These are phyloP conservation scores for Tyria jacobaeae DNA, from an alignment of 2,888 invertebrate species.

Conservation along the genomic window DNA sequence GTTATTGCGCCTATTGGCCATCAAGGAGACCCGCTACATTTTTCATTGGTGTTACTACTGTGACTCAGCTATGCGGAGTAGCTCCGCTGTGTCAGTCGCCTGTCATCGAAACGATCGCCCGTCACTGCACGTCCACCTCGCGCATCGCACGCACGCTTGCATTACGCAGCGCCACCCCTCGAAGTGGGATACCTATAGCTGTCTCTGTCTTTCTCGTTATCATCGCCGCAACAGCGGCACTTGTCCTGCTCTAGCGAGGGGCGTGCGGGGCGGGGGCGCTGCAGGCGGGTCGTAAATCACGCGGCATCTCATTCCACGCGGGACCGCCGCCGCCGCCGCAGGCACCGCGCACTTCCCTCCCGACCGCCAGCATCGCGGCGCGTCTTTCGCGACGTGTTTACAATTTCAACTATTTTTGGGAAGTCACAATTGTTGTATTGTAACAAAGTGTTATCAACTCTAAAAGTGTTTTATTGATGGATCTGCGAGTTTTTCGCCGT, in stretches of 20 bases:
- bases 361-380: constrained; percentile 81
- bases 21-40: constrained; percentile 62
- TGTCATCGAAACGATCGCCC: constrained; percentile 84
- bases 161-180: constrained; percentile 86
- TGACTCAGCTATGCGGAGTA: constrained; percentile 79
- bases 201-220: constrained; percentile 67
- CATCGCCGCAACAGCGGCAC: constrained; percentile 43
- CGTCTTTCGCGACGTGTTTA: constrained; percentile 85
- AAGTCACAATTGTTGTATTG: constrained; percentile 70
- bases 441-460: constrained; percentile 66
- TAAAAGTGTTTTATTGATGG: constrained; percentile 79
- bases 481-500: constrained; percentile 69
- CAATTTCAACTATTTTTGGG: constrained; percentile 74
- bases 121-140: constrained; percentile 85
- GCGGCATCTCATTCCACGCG: constrained; percentile 86
- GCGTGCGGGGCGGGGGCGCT: constrained; percentile 83
- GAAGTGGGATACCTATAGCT: constrained; percentile 68
- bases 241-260: constrained; percentile 72
- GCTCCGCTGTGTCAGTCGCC: constrained; percentile 75
- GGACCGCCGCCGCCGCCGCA: constrained; percentile 84
- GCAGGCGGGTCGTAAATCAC: constrained; percentile 87
- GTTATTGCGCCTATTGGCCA: constrained; percentile 66
- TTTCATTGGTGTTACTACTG: constrained; percentile 72
- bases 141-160: constrained; percentile 86
- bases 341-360: constrained; percentile 83